Conservation (phyloP, 2,888 invertebrate genomes). For the Harmothoe impar region DNA sequence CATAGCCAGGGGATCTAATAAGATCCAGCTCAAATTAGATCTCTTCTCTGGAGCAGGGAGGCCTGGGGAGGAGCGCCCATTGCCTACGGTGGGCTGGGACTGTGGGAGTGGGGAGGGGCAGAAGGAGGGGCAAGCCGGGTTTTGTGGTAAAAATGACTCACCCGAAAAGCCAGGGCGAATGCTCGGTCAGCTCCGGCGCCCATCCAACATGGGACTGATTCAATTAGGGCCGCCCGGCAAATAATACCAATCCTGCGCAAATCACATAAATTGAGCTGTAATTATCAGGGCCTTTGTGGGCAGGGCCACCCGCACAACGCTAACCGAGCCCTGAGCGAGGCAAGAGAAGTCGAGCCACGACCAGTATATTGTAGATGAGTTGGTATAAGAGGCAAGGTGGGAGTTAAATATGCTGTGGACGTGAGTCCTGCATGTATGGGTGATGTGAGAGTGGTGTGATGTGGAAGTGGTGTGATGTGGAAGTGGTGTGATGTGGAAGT, state of each 20-base stretch:
- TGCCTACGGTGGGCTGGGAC: background rate
- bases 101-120: background rate
- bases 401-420: too few species aligned
- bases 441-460: too few species aligned
- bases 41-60: conserved; percentile 38
- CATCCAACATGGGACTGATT: conserved; percentile 45
- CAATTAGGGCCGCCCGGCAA: conserved; percentile 19
- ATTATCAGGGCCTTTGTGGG: conserved; percentile 42
- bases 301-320: conserved; percentile 21
- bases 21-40: conserved; percentile 42
- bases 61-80: background rate
- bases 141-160: conserved; percentile 45
- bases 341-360: background rate
- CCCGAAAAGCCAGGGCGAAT: conserved; percentile 44
- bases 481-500: too few species aligned
- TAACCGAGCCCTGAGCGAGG: background rate
- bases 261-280: conserved; percentile 47
- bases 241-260: conserved; percentile 49
- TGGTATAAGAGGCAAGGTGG: too few species aligned
- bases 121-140: background rate
- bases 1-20: conserved; percentile 28
- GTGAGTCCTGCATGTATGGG: too few species aligned
- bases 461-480: too few species aligned
- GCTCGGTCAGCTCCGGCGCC: conserved; percentile 41
- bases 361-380: background rate